These are phyloP conservation scores for Trichogramma evanescens DNA, from an alignment of 2,888 invertebrate genomes.

Conservation along the genomic window DNA sequence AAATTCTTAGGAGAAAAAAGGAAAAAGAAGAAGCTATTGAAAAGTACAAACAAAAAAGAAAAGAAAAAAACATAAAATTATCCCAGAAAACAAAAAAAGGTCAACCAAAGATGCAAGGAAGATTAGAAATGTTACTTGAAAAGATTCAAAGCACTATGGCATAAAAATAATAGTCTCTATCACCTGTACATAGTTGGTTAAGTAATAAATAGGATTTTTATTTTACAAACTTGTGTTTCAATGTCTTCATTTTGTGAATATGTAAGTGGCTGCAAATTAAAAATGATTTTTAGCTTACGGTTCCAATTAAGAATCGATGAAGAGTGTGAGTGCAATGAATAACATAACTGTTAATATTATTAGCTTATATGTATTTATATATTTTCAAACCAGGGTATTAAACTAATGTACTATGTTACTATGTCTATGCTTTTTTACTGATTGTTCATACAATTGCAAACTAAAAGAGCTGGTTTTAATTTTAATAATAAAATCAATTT, in stretches of 20 bases:
- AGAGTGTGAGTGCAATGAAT: no score
- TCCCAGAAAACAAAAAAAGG: constrained; percentile 74
- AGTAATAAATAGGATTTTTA: neutral
- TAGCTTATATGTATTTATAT: no score
- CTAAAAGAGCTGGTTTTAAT: no score
- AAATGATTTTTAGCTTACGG: no score
- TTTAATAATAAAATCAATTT: no score
- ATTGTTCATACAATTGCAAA: no score
- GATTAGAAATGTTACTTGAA: constrained; percentile 69
- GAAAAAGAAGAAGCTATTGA: constrained; percentile 59
- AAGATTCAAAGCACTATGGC: constrained; percentile 57
- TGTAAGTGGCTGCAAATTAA: neutral
- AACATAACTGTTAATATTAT: no score
- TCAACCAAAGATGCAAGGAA: constrained; percentile 78
- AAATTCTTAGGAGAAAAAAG: constrained; percentile 49
- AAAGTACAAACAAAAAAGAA: constrained; percentile 64
- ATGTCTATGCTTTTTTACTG: no score
- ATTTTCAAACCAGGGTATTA: no score
- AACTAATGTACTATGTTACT: no score
- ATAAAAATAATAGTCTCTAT: neutral
- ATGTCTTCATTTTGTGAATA: constrained; percentile 6
- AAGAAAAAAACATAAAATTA: constrained; percentile 63
- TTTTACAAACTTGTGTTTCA: neutral
- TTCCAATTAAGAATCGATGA: no score
- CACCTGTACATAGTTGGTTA: neutral